These are phyloP conservation scores for Schizotus pectinicornis DNA, from an alignment of 2,888 invertebrate genomes.

Conservation along the genomic window DNA sequence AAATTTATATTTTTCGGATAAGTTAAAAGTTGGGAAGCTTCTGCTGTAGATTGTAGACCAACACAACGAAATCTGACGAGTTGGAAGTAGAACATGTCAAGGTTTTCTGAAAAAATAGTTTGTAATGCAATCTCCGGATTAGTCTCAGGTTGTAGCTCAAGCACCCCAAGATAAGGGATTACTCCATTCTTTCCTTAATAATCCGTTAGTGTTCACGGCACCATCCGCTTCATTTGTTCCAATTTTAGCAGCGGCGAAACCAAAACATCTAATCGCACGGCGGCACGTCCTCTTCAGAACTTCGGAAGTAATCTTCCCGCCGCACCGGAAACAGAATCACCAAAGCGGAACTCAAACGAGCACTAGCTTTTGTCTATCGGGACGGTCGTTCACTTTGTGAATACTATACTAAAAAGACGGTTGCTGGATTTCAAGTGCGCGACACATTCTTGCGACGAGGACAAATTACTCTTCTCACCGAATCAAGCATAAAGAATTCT, in stretches of 20 bases:
- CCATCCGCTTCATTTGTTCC: background rate
- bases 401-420: slow-evolving; percentile 1
- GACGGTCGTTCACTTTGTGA: slow-evolving; percentile 24
- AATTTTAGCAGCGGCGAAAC: background rate
- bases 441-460: slow-evolving; percentile 20
- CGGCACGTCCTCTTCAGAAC: background rate
- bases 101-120: too few species aligned
- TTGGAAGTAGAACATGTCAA: too few species aligned
- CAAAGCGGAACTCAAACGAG: slow-evolving; percentile 10
- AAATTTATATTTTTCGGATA: too few species aligned
- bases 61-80: too few species aligned
- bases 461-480: slow-evolving; percentile 25
- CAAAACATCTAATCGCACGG: background rate
- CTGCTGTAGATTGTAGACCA: too few species aligned
- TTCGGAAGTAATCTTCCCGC: slow-evolving; percentile 6
- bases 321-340: slow-evolving; percentile 3
- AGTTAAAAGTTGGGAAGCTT: too few species aligned
- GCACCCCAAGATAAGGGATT: too few species aligned
- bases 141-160: too few species aligned
- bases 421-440: slow-evolving; percentile 17
- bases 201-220: too few species aligned
- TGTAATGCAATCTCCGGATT: too few species aligned
- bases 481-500: slow-evolving; percentile 29
- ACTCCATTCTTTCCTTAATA: too few species aligned
- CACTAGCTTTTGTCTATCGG: slow-evolving; percentile 13